Evolutionary conservation across 1,140 invertebrate genomes (phyloP), one percentile per base, ranked within the genome.

Genomic region (Rhynchophorus ferrugineus): DNA sequence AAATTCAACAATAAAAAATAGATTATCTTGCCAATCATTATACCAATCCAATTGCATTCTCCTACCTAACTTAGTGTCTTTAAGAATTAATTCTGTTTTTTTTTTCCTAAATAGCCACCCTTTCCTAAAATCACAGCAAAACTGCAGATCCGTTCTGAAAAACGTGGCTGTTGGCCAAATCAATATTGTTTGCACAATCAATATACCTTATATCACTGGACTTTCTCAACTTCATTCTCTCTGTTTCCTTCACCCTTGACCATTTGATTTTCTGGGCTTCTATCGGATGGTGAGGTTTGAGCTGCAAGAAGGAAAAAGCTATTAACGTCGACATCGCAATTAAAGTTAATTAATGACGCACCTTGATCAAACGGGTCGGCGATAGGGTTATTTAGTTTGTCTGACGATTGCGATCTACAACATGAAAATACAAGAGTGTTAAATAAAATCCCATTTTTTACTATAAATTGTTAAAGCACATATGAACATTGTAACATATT

Each of bases 191-290:
- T 48, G 9, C 7, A 7, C 20, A 3, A 8, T 33, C 1, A 5
- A 44, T 13, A 38, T 35, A 58, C 49, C 44, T 55, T 50, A 37
- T 61, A 63, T 66, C 64, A 66, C 63, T 66, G 60, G 1, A 51
- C 55, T 16, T 29, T 54, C 35, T 64, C 60, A 43, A 45, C 60
- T 47, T 71, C 71, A 33, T 69, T 72, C 47, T 76, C 75, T 21
- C 74, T 75, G 60, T 77, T 75, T 8, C 76, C 76, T 33, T 78
- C 77, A 3, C 75, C 77, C 57, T 77, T 74, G 52, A 78, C 77
- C 6, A 78, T 78, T 58, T 60, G 45, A 46, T 54, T 58, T 11
- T 61, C 60, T 1, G 52, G 48, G n/a, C 53, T 46, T 22, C 54
- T 48, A 18, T 61, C 52, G 24, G 46, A 42, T 1, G 57, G 55